Conservation (phyloP, 2,113 vertebrate genomes). For the Orcinus orca region DNA sequence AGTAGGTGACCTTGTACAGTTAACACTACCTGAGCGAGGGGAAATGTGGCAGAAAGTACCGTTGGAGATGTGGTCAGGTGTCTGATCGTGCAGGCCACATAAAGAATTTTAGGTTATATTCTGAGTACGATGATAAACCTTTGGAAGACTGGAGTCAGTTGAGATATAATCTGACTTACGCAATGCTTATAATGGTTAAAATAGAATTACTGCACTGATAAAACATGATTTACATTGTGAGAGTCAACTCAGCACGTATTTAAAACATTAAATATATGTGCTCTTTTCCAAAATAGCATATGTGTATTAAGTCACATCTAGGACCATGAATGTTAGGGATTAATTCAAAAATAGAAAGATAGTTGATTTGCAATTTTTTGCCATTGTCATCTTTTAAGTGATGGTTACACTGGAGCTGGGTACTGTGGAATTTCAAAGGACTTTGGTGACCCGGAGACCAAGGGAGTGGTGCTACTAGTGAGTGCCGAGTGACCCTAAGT, state of each 20-base stretch:
- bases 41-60: neutral
- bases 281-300: neutral
- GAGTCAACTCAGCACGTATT: neutral
- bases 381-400: neutral
- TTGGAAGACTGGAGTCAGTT: neutral
- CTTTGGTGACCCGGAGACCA: neutral
- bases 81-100: neutral
- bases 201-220: neutral
- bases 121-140: neutral
- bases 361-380: neutral
- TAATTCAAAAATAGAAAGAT: neutral
- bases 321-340: neutral
- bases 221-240: neutral
- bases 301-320: neutral
- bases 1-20: neutral
- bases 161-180: neutral
- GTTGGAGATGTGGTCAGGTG: neutral
- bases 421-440: neutral
- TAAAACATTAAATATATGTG: neutral
- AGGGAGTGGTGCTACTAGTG: accelerated
- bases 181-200: neutral
- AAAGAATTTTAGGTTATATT: neutral
- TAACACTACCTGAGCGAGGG: neutral
- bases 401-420: neutral
- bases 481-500: neutral